Evolutionary conservation across 2,113 vertebrate genomes (phyloP).

Genomic region (Plestiodon gilberti): DNA sequence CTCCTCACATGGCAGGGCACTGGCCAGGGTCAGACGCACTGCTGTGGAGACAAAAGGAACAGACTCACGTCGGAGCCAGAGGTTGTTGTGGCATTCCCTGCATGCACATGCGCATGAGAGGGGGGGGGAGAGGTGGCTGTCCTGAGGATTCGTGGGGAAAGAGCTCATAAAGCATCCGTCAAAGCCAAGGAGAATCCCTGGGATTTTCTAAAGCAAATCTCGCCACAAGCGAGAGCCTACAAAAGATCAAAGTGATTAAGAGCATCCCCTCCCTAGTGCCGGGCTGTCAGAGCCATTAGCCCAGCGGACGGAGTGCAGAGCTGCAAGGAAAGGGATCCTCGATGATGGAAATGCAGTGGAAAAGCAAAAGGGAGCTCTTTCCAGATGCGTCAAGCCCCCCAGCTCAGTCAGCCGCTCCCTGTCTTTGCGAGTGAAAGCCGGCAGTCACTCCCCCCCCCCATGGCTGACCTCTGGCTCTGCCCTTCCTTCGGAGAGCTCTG

Average conservation of each 20-base stretch:
- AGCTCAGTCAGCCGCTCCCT: no score
- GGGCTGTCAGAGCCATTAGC: neutral
- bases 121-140: neutral
- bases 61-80: neutral
- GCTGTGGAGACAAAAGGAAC: neutral
- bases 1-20: neutral
- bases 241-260: neutral
- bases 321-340: neutral
- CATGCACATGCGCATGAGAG: neutral
- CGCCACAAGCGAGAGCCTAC: neutral
- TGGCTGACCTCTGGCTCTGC: no score
- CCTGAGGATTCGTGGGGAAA: neutral
- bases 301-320: neutral
- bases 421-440: no score
- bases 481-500: no score
- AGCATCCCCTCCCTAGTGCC: neutral
- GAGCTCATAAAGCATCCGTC: neutral
- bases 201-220: neutral
- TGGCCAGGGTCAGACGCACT: neutral
- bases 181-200: neutral
- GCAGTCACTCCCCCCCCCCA: no score
- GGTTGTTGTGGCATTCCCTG: neutral
- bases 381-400: no score
- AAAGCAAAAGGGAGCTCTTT: no score
- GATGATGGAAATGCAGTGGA: neutral